Percentiles rank a stretch among this genome's conserved stretches.
Evolutionary conservation across 1,140 invertebrate genomes (phyloP).

Genomic region (Drosophila malerkotliana): DNA sequence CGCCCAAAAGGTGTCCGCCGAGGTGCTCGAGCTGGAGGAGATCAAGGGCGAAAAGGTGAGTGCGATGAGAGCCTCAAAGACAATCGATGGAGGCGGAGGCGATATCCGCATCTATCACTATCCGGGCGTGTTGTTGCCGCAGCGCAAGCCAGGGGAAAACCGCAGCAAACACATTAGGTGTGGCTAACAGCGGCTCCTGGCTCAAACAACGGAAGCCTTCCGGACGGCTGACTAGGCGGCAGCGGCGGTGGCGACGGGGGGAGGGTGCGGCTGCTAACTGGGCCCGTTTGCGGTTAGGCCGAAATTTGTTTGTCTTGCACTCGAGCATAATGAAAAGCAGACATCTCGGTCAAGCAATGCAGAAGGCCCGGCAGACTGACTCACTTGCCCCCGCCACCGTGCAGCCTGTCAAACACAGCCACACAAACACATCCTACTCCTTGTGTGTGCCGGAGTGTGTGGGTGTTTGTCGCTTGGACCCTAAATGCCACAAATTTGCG

Average conservation of each 20-base stretch:
- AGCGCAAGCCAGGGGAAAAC: constrained; percentile 8
- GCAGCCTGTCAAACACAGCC: constrained; percentile 67
- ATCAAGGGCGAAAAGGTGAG: constrained; percentile 83
- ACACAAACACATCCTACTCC: constrained; percentile 45
- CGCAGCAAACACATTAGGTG: constrained; percentile 69
- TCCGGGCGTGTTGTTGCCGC: constrained; percentile 4
- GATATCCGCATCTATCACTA: not conserved
- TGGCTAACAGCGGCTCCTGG: constrained; percentile 50
- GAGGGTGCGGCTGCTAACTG: not conserved
- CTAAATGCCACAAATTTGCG: constrained; percentile 78
- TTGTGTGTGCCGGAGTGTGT: constrained; percentile 8
- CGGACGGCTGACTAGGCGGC: constrained; percentile 17
- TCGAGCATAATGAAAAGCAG: constrained; percentile 79
- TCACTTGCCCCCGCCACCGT: constrained; percentile 11
- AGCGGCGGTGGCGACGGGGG: not conserved
- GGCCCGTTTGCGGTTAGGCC: constrained; percentile 58
- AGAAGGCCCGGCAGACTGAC: constrained; percentile 27
- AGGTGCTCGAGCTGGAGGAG: constrained; percentile 82
- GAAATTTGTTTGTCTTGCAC: constrained; percentile 78
- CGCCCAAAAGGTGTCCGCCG: constrained; percentile 83
- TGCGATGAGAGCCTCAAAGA: not conserved
- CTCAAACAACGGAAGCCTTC: constrained; percentile 47
- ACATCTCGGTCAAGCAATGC: constrained; percentile 69
- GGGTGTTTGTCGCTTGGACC: constrained; percentile 64
- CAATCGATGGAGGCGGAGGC: constrained; percentile 1